Percentiles rank a stretch among this genome's conserved stretches.
Conservation (phyloP, 2,888 invertebrate species). For the Thereva unica region DNA sequence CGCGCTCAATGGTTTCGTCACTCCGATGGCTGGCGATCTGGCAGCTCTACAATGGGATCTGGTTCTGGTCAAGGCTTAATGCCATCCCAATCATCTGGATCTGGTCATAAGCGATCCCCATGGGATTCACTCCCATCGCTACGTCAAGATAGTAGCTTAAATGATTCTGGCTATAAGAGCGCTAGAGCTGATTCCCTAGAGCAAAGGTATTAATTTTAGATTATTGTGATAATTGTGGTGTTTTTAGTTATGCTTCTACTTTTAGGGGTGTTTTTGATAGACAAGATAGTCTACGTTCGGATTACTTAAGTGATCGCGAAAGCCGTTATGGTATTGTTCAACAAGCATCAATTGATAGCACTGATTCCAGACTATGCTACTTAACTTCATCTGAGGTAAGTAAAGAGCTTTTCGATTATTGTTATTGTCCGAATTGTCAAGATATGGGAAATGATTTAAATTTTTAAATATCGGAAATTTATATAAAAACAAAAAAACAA, state of each 20-base stretch:
- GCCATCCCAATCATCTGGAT: conserved; percentile 55
- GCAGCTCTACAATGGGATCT: conserved; percentile 71
- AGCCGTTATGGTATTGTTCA: conserved; percentile 87
- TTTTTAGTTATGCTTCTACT: conserved; percentile 35
- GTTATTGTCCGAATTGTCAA: too few relatives aligned
- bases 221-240: conserved; percentile 12
- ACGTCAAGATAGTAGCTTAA: conserved; percentile 82
- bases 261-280: conserved; percentile 82
- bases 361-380: conserved; percentile 91
- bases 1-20: conserved; percentile 89
- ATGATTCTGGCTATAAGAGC: conserved; percentile 85
- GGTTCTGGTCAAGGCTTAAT: conserved; percentile 62
- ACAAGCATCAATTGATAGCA: conserved; percentile 92
- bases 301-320: conserved; percentile 89
- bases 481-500: neutral
- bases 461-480: neutral
- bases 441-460: too few relatives aligned
- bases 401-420: conserved; percentile 44
- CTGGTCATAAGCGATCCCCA: conserved; percentile 75
- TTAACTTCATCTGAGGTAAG: conserved; percentile 95
- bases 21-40: conserved; percentile 85
- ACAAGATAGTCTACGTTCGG: conserved; percentile 86
- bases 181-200: conserved; percentile 85
- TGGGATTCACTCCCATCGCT: conserved; percentile 88
- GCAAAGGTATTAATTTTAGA: conserved; percentile 67